A percentile compares a stretch with the other conserved stretches of the same genome.
Evolutionary conservation across 2,797 vertebrate species (phyloP).

Genomic region (Muraenolepis orangiensis): DNA sequence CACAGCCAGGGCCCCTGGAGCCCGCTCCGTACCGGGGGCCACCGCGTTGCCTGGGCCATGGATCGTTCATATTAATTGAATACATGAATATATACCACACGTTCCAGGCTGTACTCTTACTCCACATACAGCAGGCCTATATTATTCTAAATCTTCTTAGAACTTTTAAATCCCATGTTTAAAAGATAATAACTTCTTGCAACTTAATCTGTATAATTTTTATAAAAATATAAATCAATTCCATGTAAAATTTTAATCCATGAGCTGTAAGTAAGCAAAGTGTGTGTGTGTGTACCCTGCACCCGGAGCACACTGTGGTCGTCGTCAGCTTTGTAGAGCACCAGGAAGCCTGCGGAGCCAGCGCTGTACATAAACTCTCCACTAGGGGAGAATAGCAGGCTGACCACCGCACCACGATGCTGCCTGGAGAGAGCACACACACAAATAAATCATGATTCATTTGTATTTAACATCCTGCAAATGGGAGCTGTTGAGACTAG

Average conservation of each 20-base stretch:
- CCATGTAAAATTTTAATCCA: not conserved
- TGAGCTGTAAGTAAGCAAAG: not conserved
- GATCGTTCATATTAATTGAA: not conserved
- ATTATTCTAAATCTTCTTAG: not conserved
- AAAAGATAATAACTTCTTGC: too few relatives aligned
- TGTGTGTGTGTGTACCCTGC: slow-evolving; percentile 68
- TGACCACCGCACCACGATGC: slow-evolving; percentile 76
- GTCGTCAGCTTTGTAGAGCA: slow-evolving; percentile 73
- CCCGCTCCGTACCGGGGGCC: slow-evolving; percentile 61
- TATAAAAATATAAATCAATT: not conserved
- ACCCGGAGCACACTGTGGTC: slow-evolving; percentile 72
- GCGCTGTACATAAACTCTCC: slow-evolving; percentile 87
- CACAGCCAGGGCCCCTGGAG: slow-evolving; percentile 72
- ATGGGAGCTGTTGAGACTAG: too few relatives aligned
- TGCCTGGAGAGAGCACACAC: slow-evolving; percentile 66
- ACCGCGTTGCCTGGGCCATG: slow-evolving; percentile 77
- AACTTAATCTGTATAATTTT: too few relatives aligned
- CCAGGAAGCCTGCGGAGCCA: slow-evolving; percentile 79
- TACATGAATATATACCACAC: too few relatives aligned
- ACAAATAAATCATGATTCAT: too few relatives aligned
- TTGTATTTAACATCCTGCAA: too few relatives aligned
- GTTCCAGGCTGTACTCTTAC: too few relatives aligned
- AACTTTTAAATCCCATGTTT: too few relatives aligned
- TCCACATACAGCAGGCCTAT: too few relatives aligned
- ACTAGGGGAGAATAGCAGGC: slow-evolving; percentile 82